phyloP scores from a whole-genome alignment of 1,140 invertebrate genomes.

The Drosophila sproati region DNA sequence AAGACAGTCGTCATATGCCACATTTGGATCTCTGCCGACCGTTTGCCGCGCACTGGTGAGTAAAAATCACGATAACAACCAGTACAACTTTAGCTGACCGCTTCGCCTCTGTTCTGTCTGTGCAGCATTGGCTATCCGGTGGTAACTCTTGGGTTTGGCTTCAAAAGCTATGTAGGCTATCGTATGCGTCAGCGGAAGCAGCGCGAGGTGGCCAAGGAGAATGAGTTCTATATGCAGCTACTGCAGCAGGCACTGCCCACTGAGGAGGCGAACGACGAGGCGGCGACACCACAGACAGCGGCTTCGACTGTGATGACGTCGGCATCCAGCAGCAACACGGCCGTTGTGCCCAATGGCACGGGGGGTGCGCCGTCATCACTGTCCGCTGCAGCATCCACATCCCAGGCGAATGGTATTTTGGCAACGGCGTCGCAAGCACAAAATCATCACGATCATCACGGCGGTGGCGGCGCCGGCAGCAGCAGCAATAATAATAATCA shows the following conservation, averaged over 20 bases:
- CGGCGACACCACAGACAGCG: slow-evolving; percentile 24
- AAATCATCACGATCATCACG: slow-evolving; percentile 75
- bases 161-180: slow-evolving; percentile 97
- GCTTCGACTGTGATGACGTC: slow-evolving; percentile 24
- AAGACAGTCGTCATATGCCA: slow-evolving; percentile 94
- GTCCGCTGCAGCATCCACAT: slow-evolving; percentile 19
- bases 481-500: slow-evolving; percentile 59
- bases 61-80: neutral
- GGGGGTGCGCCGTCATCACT: slow-evolving; percentile 40
- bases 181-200: slow-evolving; percentile 96
- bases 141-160: slow-evolving; percentile 97
- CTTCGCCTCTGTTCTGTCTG: slow-evolving; percentile 70
- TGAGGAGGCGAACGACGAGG: slow-evolving; percentile 84
- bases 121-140: slow-evolving; percentile 97
- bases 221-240: slow-evolving; percentile 97
- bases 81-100: too few species aligned
- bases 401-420: slow-evolving; percentile 65
- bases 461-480: slow-evolving; percentile 54
- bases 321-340: slow-evolving; percentile 20
- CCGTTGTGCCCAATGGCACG: slow-evolving; percentile 40
- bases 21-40: slow-evolving; percentile 98
- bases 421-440: slow-evolving; percentile 65
- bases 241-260: slow-evolving; percentile 95
- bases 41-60: slow-evolving; percentile 98
- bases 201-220: slow-evolving; percentile 96